Percentiles rank a stretch among this genome's conserved stretches.
Conservation (phyloP, 1,140 invertebrate genomes). For the Drosophila tani region DNA sequence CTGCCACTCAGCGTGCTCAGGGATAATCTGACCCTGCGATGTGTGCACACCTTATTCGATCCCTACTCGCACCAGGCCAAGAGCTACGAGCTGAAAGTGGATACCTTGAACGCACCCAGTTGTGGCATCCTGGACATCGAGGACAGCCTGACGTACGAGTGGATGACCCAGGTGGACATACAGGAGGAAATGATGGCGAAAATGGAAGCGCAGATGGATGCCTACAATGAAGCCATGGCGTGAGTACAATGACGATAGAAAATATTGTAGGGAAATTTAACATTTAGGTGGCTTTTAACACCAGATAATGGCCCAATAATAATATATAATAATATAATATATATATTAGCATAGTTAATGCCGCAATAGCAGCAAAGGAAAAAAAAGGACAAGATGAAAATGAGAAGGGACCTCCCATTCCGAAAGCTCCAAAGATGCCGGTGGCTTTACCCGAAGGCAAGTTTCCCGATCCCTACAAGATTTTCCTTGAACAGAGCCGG, state of each 20-base stretch:
- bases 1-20: conserved; percentile 58
- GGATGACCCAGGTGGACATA: conserved; percentile 59
- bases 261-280: neutral
- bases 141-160: conserved; percentile 62
- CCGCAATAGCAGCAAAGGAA: neutral
- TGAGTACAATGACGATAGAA: conserved; percentile 6
- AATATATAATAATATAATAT: too few relatives aligned
- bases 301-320: too few relatives aligned
- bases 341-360: neutral
- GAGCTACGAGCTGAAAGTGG: conserved; percentile 23
- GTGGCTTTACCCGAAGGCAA: conserved; percentile 30
- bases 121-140: conserved; percentile 64
- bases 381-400: neutral
- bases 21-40: conserved; percentile 66
- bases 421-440: conserved; percentile 52
- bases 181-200: conserved; percentile 31
- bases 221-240: conserved; percentile 41
- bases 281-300: too few relatives aligned
- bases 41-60: conserved; percentile 68
- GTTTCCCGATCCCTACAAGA: conserved; percentile 60
- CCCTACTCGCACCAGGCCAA: conserved; percentile 61
- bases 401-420: neutral
- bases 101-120: conserved; percentile 12
- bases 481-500: conserved; percentile 51
- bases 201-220: conserved; percentile 29